Percentiles rank a stretch among this genome's conserved stretches.
Conservation (phyloP, 2,113 vertebrate species). For the Sprattus sprattus region DNA sequence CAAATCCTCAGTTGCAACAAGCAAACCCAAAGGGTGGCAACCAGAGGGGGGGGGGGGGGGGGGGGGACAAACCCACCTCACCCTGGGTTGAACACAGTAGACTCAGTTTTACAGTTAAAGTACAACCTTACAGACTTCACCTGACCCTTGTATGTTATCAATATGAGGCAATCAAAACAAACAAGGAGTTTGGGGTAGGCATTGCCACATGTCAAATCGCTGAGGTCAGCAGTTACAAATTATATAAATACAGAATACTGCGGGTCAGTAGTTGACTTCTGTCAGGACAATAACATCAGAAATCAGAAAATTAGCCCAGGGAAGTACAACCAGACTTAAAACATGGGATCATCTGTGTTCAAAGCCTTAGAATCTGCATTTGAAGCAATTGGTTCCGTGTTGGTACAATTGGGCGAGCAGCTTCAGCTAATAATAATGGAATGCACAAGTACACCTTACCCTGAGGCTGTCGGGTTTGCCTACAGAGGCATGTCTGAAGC, state of each 20-base stretch:
- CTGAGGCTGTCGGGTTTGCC: neutral
- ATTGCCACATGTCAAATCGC: neutral
- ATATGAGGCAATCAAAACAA: too few relatives aligned
- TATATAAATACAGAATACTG: neutral
- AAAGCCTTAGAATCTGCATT: neutral
- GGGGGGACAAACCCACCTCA: too few relatives aligned
- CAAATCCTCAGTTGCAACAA: constrained; percentile 36
- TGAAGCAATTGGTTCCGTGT: neutral
- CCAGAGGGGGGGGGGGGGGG: constrained; percentile 35
- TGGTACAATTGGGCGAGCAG: neutral
- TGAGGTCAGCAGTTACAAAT: neutral
- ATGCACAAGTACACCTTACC: neutral
- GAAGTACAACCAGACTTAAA: neutral
- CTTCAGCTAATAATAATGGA: neutral
- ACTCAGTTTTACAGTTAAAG: too few relatives aligned
- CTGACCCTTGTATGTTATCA: too few relatives aligned
- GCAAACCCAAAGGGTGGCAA: constrained; percentile 33
- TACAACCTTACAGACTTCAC: too few relatives aligned
- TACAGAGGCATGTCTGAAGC: neutral
- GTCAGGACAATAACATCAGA: neutral
- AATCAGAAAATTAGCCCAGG: neutral
- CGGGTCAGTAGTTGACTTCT: neutral
- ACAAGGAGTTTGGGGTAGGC: too few relatives aligned
- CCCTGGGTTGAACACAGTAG: too few relatives aligned
- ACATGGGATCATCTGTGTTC: neutral